A percentile compares a stretch with the other conserved stretches of the same genome.
Evolutionary conservation across 2,888 invertebrate species (phyloP).

Genomic region (Catocala sponsa): DNA sequence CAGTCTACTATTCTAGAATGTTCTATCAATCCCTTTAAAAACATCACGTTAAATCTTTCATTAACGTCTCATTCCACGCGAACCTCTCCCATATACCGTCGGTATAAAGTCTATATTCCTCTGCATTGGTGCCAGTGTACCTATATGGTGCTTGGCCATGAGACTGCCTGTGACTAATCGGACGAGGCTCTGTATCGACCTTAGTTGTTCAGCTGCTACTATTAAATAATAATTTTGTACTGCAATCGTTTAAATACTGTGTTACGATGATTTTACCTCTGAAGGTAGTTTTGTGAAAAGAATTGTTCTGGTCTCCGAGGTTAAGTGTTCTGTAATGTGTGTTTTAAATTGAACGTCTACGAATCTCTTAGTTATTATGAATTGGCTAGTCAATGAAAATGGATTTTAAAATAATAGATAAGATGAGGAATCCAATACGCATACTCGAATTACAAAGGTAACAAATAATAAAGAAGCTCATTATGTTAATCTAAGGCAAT

Average conservation of each 20-base stretch:
- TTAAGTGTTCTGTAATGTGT: too few relatives aligned
- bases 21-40: slow-evolving; percentile 37
- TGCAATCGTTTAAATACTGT: slow-evolving; percentile 24
- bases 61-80: background rate
- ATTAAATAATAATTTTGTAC: slow-evolving; percentile 50
- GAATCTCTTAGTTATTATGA: too few relatives aligned
- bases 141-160: slow-evolving; percentile 50
- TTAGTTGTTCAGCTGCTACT: slow-evolving; percentile 46
- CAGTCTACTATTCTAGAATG: slow-evolving; percentile 6
- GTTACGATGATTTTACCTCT: slow-evolving; percentile 1
- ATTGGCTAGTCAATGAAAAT: too few relatives aligned
- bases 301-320: too few relatives aligned
- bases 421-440: too few relatives aligned
- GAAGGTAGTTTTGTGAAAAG: too few relatives aligned
- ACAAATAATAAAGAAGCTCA: too few relatives aligned
- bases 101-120: slow-evolving; percentile 24
- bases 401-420: too few relatives aligned
- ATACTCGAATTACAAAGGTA: too few relatives aligned
- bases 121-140: slow-evolving; percentile 15
- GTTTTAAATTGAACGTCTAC: too few relatives aligned
- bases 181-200: slow-evolving; percentile 48
- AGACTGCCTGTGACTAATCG: slow-evolving; percentile 52
- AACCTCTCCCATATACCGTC: slow-evolving; percentile 2
- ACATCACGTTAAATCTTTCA: slow-evolving; percentile 26
- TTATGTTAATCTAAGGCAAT: too few relatives aligned